A percentile compares a stretch with the other conserved stretches of the same genome.
Conservation (phyloP, 2,113 vertebrate species). For the Indicator maculatus region DNA sequence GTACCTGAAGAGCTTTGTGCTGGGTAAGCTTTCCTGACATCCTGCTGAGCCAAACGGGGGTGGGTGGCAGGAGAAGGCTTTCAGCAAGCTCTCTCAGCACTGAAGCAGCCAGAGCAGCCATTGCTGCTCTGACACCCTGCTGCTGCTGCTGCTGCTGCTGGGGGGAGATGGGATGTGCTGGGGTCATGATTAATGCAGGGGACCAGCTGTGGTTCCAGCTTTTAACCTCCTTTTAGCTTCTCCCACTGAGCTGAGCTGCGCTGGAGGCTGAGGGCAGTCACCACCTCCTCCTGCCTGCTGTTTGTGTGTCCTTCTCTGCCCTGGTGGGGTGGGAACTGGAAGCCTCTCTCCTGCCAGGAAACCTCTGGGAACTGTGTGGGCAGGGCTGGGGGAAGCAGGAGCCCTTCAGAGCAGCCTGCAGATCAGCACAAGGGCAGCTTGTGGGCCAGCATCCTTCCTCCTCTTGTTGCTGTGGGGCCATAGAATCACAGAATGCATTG, state of each 20-base stretch:
- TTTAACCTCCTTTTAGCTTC: conserved; percentile 17
- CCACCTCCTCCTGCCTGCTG: background rate
- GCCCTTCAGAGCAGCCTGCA: background rate
- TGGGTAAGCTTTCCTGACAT: background rate
- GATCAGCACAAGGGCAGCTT: background rate
- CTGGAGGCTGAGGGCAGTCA: background rate
- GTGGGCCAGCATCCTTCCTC: background rate
- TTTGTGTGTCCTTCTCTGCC: background rate
- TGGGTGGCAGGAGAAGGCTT: conserved; percentile 12
- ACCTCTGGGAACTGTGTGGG: background rate
- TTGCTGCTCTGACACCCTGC: conserved; percentile 10
- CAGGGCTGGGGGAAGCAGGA: background rate
- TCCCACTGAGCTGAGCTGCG: background rate
- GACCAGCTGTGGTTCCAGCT: background rate
- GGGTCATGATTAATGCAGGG: conserved; percentile 48
- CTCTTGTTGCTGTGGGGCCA: fast-evolving
- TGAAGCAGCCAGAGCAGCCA: background rate
- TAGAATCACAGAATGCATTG: too few relatives aligned
- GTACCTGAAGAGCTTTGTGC: background rate
- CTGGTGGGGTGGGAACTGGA: background rate
- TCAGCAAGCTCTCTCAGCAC: background rate
- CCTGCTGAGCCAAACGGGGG: conserved; percentile 20
- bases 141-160: background rate
- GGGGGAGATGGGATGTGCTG: background rate
- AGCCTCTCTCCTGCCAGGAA: background rate